Evolutionary conservation across 2,113 vertebrate species (phyloP).

Genomic region (Pangasianodon gigas): DNA sequence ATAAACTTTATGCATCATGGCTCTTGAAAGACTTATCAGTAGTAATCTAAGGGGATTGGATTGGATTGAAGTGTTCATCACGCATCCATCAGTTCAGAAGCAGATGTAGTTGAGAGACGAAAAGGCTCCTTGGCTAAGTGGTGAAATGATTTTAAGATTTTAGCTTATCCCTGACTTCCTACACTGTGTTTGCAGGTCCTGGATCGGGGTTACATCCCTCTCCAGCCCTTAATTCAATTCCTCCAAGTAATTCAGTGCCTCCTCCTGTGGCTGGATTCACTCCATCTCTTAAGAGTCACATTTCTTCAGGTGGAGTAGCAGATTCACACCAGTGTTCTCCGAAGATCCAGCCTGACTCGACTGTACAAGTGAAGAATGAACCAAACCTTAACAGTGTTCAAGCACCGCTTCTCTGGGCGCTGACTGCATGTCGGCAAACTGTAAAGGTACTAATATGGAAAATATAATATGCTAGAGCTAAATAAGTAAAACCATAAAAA

Average conservation of each 20-base stretch:
- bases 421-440: constrained; percentile 73
- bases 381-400: constrained; percentile 71
- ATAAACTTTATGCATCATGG: not conserved
- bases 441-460: constrained; percentile 71
- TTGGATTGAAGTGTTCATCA: not conserved
- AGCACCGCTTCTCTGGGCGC: constrained; percentile 69
- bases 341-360: constrained; percentile 12
- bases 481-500: not conserved
- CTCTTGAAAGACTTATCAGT: not conserved
- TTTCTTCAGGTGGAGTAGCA: constrained; percentile 6
- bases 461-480: not conserved
- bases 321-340: constrained; percentile 41
- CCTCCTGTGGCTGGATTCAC: constrained; percentile 62
- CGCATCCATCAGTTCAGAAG: not conserved
- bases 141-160: not conserved
- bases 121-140: not conserved
- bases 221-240: constrained; percentile 42
- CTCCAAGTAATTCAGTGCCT: constrained; percentile 59
- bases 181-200: constrained; percentile 43
- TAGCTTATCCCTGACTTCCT: not conserved
- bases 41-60: not conserved
- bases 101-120: not conserved
- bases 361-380: constrained; percentile 63
- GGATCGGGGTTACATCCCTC: constrained; percentile 30
- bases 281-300: constrained; percentile 54